A percentile compares a stretch with the other conserved stretches of the same genome.
Conservation (phyloP, 2,888 invertebrate genomes). For the Podotricha telesiphe region DNA sequence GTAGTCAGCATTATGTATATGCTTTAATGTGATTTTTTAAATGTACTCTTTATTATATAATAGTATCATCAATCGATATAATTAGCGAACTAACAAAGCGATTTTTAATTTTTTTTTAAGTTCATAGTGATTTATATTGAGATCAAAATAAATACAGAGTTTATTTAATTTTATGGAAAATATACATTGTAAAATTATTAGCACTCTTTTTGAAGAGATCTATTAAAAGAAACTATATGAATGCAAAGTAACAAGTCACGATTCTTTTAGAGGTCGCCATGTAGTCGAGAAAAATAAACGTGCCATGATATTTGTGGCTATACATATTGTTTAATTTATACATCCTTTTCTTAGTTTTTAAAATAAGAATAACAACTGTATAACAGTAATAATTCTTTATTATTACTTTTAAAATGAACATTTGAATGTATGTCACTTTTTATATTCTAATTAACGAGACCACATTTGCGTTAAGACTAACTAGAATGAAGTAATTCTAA, state of each 20-base stretch:
- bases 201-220: conserved; percentile 75
- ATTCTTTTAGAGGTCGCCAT: conserved; percentile 85
- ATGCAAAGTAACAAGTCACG: conserved; percentile 84
- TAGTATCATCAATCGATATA: conserved; percentile 82
- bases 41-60: conserved; percentile 83
- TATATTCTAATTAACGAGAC: too few species aligned
- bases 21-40: conserved; percentile 85
- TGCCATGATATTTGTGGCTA: conserved; percentile 85
- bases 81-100: conserved; percentile 82
- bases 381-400: too few species aligned
- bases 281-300: conserved; percentile 85
- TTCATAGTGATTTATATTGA: conserved; percentile 81
- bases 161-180: conserved; percentile 83
- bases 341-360: conserved; percentile 33
- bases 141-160: conserved; percentile 82
- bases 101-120: conserved; percentile 74
- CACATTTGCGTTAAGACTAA: too few species aligned
- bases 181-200: conserved; percentile 81
- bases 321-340: conserved; percentile 61
- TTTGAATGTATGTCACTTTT: too few species aligned
- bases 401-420: too few species aligned
- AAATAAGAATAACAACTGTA: too few species aligned
- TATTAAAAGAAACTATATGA: conserved; percentile 77
- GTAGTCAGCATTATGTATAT: conserved; percentile 85
- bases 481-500: too few species aligned